These are phyloP conservation scores for Ischnura elegans DNA, from an alignment of 2,888 invertebrate species.

Conservation along the genomic window DNA sequence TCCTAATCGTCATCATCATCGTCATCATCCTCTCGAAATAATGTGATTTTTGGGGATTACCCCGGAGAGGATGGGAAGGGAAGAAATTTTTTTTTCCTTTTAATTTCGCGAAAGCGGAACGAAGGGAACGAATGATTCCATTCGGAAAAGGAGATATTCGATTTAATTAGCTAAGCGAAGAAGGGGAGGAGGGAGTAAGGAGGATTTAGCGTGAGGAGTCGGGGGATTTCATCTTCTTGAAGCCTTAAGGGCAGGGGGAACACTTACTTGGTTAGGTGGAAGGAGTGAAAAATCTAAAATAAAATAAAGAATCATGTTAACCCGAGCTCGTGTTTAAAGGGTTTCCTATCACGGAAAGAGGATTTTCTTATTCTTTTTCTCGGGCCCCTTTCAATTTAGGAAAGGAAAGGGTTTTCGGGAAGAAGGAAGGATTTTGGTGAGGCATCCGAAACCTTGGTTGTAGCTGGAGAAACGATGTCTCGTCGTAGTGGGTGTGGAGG, in stretches of 20 bases:
- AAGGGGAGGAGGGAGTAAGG: constrained; percentile 6
- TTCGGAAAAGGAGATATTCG: background rate
- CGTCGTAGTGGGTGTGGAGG: background rate
- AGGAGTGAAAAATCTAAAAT: background rate
- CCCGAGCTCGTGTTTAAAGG: background rate
- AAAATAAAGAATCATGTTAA: background rate
- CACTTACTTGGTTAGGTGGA: background rate
- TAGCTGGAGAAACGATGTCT: background rate
- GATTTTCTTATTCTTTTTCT: background rate
- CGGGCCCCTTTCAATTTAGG: background rate
- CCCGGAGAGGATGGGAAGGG: background rate
- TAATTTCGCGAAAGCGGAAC: background rate
- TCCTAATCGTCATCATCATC: background rate
- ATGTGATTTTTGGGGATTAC: constrained; percentile 29
- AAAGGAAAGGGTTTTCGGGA: background rate
- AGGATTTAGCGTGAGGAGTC: background rate
- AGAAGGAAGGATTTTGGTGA: background rate
- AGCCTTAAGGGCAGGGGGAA: background rate
- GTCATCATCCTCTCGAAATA: background rate
- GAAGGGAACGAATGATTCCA: background rate
- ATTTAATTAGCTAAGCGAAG: constrained; percentile 33
- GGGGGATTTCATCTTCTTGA: background rate
- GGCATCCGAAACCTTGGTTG: background rate
- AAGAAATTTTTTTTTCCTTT: background rate
- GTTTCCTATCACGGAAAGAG: constrained; percentile 14